These are phyloP conservation scores for Brenthis hecate DNA, from an alignment of 2,888 invertebrate genomes.

Conservation along the genomic window DNA sequence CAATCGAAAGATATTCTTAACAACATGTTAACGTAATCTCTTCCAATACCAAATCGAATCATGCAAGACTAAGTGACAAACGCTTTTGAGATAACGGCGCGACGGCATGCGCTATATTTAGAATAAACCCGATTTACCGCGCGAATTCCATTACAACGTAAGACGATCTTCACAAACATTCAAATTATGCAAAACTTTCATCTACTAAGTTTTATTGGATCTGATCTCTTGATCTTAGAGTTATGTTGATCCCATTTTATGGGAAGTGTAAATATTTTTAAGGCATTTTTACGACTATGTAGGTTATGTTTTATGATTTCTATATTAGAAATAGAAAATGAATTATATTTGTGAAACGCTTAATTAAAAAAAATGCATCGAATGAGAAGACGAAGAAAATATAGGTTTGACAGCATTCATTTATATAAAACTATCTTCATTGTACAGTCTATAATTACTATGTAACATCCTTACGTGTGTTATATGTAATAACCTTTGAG, in stretches of 20 bases:
- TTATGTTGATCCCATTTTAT: conserved; percentile 23
- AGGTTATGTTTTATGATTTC: background rate
- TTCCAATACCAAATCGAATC: background rate
- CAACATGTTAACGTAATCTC: background rate
- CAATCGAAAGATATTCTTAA: no score
- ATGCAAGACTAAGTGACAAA: conserved; percentile 12
- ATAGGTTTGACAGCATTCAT: no score
- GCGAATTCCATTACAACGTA: conserved; percentile 33
- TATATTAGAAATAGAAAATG: background rate
- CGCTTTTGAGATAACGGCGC: conserved; percentile 37
- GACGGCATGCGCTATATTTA: conserved; percentile 51
- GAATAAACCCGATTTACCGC: conserved; percentile 44
- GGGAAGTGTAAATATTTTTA: conserved; percentile 15
- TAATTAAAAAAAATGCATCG: no score
- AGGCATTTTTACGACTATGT: conserved; percentile 11
- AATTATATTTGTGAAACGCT: no score
- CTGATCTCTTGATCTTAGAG: conserved; percentile 15
- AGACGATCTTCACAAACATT: conserved; percentile 13
- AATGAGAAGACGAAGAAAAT: no score
- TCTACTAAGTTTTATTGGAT: conserved; percentile 12
- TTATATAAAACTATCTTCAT: no score
- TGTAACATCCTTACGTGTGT: no score
- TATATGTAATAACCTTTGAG: no score
- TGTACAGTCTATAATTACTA: no score
- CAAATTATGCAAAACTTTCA: conserved; percentile 11